A percentile compares a stretch with the other conserved stretches of the same genome.
These are phyloP conservation scores for Oryzias melastigma DNA, from an alignment of 2,113 vertebrate genomes.

Conservation along the genomic window DNA sequence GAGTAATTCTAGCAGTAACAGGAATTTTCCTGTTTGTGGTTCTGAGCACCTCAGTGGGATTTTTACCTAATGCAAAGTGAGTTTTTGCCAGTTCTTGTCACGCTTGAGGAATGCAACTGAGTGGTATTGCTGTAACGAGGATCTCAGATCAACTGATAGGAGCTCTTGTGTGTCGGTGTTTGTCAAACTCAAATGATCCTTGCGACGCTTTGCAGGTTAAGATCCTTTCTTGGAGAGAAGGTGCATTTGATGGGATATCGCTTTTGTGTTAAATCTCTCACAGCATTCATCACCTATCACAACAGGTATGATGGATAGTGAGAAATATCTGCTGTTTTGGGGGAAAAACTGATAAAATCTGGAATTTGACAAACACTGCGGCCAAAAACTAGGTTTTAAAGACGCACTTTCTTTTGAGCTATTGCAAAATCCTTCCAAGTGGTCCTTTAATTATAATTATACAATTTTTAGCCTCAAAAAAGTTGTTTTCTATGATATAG, in stretches of 20 bases:
- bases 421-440: no score
- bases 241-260: slow-evolving; percentile 90
- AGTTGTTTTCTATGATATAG: no score
- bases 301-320: slow-evolving; percentile 78
- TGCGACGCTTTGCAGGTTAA: slow-evolving; percentile 72
- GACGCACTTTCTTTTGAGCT: no score
- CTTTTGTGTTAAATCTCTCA: slow-evolving; percentile 89
- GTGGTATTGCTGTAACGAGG: not conserved
- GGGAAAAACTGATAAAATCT: not conserved
- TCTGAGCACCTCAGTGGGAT: slow-evolving; percentile 84
- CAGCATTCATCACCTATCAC: slow-evolving; percentile 92
- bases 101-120: not conserved
- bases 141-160: not conserved
- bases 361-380: no score
- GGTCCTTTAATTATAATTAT: no score
- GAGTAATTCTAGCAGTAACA: slow-evolving; percentile 87
- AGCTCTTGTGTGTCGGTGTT: not conserved
- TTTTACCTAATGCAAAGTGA: slow-evolving; percentile 79
- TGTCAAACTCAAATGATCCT: not conserved
- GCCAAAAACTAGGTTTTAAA: no score
- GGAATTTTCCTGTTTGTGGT: slow-evolving; percentile 86
- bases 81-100: slow-evolving; percentile 7
- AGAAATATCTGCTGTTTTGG: not conserved
- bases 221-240: slow-evolving; percentile 86
- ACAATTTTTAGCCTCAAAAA: no score